Base-by-base conservation (phyloP, 1,140 invertebrate genomes). In the Fopius arisanus region DNA sequence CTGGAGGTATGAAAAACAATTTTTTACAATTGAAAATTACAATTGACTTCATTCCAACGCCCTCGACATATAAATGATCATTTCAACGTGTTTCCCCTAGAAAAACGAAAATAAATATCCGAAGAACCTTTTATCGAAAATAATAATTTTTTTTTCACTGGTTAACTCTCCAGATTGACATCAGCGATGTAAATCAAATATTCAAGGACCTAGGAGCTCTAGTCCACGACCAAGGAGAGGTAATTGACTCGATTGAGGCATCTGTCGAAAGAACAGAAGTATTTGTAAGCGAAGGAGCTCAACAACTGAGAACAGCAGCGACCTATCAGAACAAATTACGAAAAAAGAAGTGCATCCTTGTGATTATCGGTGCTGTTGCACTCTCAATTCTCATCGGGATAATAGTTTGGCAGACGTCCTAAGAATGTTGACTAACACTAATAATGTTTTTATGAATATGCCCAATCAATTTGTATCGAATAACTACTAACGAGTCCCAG, bases 201-300 rank as follows among this genome's bases (percentile, higher is more conserved):
- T 99, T 99, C 87, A 98, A 97, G 90, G 97, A 99, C 83, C 90
- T 99, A 62, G 98, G 97, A 3, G 92, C 95, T 62, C 90, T 99
- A 86, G 97, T 99, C 16, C 97, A 99, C 84, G 96, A 98, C 75
- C 98, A 99, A 88, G 97, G 97, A n/a, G 94, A 97, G 80, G 92
- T 96, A 3, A 93, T 99, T 69, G 97, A 99, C 84, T 98, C 96
- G 33, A 99, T 99, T 82, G 98, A 99, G 89, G 95, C 97, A 0
- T 96, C 94, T 82, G 95, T 99, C 43, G 97, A 99, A 86, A 91
- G 91, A 80, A 94, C 97, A n/a, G 91, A 94, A 73, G 92, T 96
- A 66, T 94, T 94, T 81, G 96, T 99, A 0, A 91, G 92, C 70
- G 91, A 94, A 82, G 97, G 94, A 10, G 91, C 92, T 1, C 90